Conservation (phyloP, 2,113 vertebrate species). For the Podilymbus podiceps region DNA sequence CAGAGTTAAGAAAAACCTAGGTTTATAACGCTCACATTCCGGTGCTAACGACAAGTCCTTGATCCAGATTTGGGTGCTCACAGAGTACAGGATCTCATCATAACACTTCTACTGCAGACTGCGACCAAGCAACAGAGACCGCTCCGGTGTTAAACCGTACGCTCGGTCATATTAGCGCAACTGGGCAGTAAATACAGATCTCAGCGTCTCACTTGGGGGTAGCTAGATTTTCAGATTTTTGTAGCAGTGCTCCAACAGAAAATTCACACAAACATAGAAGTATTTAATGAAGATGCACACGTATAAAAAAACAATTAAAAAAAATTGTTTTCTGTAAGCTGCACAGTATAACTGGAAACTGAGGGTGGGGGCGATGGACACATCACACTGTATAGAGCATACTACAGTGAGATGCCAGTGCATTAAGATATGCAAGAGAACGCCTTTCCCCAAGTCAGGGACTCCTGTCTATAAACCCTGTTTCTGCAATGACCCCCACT, state of each 20-base stretch:
- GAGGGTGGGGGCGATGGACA: no score
- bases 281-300: neutral
- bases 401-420: neutral
- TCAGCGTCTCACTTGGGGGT: neutral
- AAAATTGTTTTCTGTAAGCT: neutral
- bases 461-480: neutral
- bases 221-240: neutral
- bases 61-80: neutral
- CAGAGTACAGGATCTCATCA: fast-evolving
- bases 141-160: no score
- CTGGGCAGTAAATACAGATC: neutral
- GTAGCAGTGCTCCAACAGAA: neutral
- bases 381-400: no score
- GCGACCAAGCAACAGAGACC: no score
- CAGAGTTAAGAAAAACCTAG: neutral
- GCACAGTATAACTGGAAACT: neutral
- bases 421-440: neutral
- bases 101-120: neutral
- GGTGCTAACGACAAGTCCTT: neutral
- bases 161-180: fast-evolving
- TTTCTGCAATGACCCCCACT: neutral
- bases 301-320: no score
- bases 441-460: neutral
- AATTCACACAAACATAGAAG: neutral
- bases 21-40: neutral